These are phyloP conservation scores for Clepsis dumicolana DNA, from an alignment of 2,888 invertebrate genomes.

Conservation along the genomic window DNA sequence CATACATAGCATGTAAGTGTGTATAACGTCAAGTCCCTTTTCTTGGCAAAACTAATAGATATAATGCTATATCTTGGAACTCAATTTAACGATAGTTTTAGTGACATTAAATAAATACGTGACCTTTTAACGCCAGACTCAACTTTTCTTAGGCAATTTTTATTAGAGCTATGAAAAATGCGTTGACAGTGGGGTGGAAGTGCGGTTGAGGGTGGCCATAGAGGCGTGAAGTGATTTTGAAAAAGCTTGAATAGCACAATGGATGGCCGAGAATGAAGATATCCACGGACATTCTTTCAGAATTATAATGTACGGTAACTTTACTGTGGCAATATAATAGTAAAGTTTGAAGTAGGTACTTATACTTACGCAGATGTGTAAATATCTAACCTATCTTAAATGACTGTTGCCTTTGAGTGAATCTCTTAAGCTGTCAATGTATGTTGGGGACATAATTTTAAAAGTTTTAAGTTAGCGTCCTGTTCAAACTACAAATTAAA, in stretches of 20 bases:
- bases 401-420: too few relatives aligned
- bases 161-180: conserved; percentile 36
- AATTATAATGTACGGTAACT: conserved; percentile 1
- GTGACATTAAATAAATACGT: conserved; percentile 20
- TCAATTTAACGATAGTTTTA: conserved; percentile 1
- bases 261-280: conserved; percentile 21
- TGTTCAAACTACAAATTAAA: too few relatives aligned
- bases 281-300: not conserved
- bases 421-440: too few relatives aligned
- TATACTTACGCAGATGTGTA: not conserved
- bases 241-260: conserved; percentile 36
- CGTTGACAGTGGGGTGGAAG: conserved; percentile 14
- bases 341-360: not conserved
- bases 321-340: not conserved
- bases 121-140: conserved; percentile 17
- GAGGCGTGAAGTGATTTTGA: conserved; percentile 38
- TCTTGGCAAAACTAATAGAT: not conserved
- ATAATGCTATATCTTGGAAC: not conserved
- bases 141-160: conserved; percentile 13
- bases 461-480: too few relatives aligned
- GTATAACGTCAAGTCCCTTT: not conserved
- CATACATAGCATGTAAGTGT: too few relatives aligned
- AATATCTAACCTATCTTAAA: too few relatives aligned
- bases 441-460: too few relatives aligned
- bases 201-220: conserved; percentile 26